Conservation (phyloP, 2,888 invertebrate genomes). For the Zootermopsis nevadensis region DNA sequence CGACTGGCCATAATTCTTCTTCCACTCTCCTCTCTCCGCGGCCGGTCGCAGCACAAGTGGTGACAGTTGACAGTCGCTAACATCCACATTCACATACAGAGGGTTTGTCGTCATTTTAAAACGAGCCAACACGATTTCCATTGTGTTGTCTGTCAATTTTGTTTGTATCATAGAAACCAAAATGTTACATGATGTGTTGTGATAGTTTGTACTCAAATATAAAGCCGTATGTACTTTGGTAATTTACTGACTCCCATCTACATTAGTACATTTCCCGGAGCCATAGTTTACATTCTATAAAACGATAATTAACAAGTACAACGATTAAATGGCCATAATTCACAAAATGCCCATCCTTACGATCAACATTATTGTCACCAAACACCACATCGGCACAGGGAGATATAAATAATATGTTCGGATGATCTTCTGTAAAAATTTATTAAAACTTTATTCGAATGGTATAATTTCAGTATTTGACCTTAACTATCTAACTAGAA, state of each 20-base stretch:
- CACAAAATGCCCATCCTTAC: not conserved
- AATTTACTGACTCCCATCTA: constrained; percentile 3
- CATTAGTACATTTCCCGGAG: constrained; percentile 10
- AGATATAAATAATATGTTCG: no score
- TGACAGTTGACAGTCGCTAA: constrained; percentile 35
- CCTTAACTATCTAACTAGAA: no score
- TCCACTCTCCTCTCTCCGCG: constrained; percentile 18
- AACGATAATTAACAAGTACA: not conserved
- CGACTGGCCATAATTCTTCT: constrained; percentile 41
- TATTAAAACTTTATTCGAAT: no score
- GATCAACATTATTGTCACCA: no score
- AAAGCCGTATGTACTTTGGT: not conserved
- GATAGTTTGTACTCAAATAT: not conserved
- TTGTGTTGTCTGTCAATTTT: not conserved
- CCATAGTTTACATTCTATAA: not conserved
- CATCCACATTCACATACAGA: not conserved
- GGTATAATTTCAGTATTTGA: no score
- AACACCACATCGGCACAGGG: no score
- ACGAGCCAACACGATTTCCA: constrained; percentile 13
- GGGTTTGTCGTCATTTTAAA: constrained; percentile 22
- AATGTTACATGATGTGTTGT: constrained; percentile 9
- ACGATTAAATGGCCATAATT: not conserved
- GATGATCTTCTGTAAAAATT: no score
- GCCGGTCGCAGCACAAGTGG: not conserved
- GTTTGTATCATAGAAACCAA: not conserved